A percentile compares a stretch with the other conserved stretches of the same genome.
Evolutionary conservation across 2,888 invertebrate genomes (phyloP).

Genomic region (Clivina fossor): DNA sequence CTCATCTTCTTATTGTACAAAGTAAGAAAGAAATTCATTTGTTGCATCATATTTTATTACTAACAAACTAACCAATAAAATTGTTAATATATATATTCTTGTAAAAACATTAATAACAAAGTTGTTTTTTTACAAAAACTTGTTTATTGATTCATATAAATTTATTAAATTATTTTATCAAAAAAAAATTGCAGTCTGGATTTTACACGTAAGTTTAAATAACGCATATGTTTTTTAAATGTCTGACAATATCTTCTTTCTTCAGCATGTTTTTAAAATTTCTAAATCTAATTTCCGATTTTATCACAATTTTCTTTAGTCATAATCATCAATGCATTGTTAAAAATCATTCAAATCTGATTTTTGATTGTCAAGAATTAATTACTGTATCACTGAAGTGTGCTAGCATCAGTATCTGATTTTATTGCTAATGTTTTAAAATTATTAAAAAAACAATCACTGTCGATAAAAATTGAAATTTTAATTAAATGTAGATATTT

Average conservation of each 20-base stretch:
- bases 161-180: too few relatives aligned
- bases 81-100: not conserved
- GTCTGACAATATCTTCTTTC: too few relatives aligned
- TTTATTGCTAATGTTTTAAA: too few relatives aligned
- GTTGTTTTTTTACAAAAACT: not conserved
- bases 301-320: not conserved
- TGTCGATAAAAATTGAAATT: too few relatives aligned
- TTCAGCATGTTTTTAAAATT: too few relatives aligned
- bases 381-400: too few relatives aligned
- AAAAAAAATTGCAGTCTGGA: slow-evolving; percentile 5
- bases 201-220: slow-evolving; percentile 15
- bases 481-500: too few relatives aligned
- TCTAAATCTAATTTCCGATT: too few relatives aligned
- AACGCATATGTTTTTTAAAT: not conserved
- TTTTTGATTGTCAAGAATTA: too few relatives aligned
- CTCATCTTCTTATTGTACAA: slow-evolving; percentile 79
- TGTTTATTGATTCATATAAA: not conserved
- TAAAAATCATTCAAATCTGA: not conserved
- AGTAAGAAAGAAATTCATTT: slow-evolving; percentile 56
- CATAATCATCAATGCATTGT: not conserved
- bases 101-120: not conserved
- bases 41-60: not conserved
- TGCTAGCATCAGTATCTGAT: too few relatives aligned
- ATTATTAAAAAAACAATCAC: too few relatives aligned
- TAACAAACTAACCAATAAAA: not conserved